A percentile compares a stretch with the other conserved stretches of the same genome.
Evolutionary conservation across 2,797 vertebrate species (phyloP).

Genomic region (Stomatorhinus walkeri): DNA sequence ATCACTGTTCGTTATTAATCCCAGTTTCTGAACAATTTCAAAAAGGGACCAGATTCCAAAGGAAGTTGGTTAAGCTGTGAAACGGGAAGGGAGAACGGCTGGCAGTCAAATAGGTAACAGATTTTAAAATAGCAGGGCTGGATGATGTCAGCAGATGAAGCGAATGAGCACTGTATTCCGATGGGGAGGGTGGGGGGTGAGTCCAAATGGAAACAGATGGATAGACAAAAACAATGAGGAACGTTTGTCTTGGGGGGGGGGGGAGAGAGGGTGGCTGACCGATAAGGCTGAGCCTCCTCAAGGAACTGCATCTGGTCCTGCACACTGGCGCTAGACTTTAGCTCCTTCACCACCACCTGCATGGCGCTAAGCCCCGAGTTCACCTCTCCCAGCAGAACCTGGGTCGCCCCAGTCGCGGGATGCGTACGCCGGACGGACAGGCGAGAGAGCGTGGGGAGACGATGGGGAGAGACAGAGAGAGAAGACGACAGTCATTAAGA

Average conservation of each 20-base stretch:
- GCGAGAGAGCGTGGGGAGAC: too few relatives aligned
- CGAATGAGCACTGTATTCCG: neutral
- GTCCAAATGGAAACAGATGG: neutral
- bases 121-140: neutral
- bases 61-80: neutral
- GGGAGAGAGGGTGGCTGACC: constrained; percentile 56
- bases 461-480: neutral
- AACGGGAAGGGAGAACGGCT: too few relatives aligned
- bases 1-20: neutral
- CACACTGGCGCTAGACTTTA: constrained; percentile 75
- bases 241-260: neutral
- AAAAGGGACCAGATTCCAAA: too few relatives aligned
- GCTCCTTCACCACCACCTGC: constrained; percentile 92
- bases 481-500: neutral
- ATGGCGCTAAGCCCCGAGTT: constrained; percentile 70
- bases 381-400: constrained; percentile 93
- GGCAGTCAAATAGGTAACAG: neutral
- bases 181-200: neutral
- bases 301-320: constrained; percentile 91
- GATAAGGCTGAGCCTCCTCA: constrained; percentile 82
- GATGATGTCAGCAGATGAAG: neutral
- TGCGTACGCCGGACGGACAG: neutral
- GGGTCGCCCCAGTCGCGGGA: neutral
- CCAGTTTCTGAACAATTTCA: neutral
- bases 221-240: neutral